Base-by-base conservation (phyloP, 2,888 invertebrate species). In the Sinodicranocentrus sp. region DNA sequence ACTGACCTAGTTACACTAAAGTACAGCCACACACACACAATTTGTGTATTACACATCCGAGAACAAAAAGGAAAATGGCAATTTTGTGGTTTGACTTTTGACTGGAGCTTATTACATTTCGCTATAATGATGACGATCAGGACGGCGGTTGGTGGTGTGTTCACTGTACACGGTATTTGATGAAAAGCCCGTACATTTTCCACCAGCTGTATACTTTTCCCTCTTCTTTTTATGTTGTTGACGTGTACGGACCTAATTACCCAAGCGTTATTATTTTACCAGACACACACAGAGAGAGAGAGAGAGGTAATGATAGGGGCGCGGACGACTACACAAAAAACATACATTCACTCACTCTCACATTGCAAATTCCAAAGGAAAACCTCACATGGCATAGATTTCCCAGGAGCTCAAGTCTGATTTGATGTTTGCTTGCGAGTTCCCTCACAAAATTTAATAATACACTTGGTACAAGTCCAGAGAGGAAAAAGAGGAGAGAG, bases 21-120 rank as follows among this genome's bases (percentile, higher is more conserved):
- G 52, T 52, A n/a, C 19, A 19, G 52, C 26, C 59, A 59, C 26
- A 26, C 59, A 25, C 33, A 33, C 33, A 6, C 33, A 3, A 33
- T 33, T 6, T 33, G n/a, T n/a, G n/a, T n/a, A n/a, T 10, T 33
- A 33, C 33, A 33, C 10, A 6, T 33, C 33, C 33, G 5, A 33
- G 33, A 33, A 33, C 33, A 59, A 59, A 26, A 19, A n/a, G 26
- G 59, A 59, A 59, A 59, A 59, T 59, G 59, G 59, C 25, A 59
- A 59, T 59, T 25, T 26, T 23, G 59, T 59, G 59, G 59, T 59
- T 59, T 59, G 59, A 59, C 59, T 59, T 59, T 59, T 59, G 59
- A 59, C 59, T 59, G 25, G 8, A 52, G 52, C 25, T 59, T 59
- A 59, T 59, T 59, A 59, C 59, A 19, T 59, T 25, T 26, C 10